Evolutionary conservation across 2,113 vertebrate species (phyloP).

Genomic region (Cephalopholis sonnerati): DNA sequence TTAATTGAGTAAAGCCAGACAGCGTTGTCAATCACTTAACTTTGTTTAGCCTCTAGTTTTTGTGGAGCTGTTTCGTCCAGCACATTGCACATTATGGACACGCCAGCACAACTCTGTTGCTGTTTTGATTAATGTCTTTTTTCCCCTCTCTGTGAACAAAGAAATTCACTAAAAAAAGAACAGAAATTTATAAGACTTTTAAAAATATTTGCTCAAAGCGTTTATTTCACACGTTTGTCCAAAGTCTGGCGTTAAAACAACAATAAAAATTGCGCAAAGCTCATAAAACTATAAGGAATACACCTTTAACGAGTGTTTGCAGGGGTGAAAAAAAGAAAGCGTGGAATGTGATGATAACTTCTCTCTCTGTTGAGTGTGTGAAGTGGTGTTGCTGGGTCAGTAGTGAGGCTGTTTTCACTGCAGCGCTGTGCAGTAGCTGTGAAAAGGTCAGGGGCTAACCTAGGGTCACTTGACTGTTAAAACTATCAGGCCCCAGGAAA

Average conservation of each 20-base stretch:
- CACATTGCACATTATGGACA: constrained; percentile 74
- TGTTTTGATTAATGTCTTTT: constrained; percentile 71
- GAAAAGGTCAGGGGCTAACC: constrained; percentile 92
- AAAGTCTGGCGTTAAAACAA: not conserved
- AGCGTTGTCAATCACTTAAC: constrained; percentile 99
- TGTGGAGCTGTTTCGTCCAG: constrained; percentile 69
- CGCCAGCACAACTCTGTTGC: constrained; percentile 54
- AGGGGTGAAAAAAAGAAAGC: constrained; percentile 3
- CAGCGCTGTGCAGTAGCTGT: constrained; percentile 61
- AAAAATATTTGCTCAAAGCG: not conserved
- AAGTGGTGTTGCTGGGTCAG: constrained; percentile 77
- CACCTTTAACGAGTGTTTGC: not conserved
- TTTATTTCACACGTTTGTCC: not conserved
- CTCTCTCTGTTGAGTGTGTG: constrained; percentile 55
- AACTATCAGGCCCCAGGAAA: constrained; percentile 79
- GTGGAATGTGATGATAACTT: constrained; percentile 63
- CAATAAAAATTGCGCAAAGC: too few relatives aligned
- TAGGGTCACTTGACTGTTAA: constrained; percentile 88
- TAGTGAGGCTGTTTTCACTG: constrained; percentile 79
- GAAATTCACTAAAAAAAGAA: not conserved
- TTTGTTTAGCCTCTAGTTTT: constrained; percentile 86
- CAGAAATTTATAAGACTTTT: not conserved
- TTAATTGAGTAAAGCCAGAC: constrained; percentile 99
- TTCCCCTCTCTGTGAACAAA: constrained; percentile 21
- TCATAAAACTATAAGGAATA: not conserved